Evolutionary conservation across 2,113 vertebrate genomes (phyloP).

Genomic region (Glareola pratincola): DNA sequence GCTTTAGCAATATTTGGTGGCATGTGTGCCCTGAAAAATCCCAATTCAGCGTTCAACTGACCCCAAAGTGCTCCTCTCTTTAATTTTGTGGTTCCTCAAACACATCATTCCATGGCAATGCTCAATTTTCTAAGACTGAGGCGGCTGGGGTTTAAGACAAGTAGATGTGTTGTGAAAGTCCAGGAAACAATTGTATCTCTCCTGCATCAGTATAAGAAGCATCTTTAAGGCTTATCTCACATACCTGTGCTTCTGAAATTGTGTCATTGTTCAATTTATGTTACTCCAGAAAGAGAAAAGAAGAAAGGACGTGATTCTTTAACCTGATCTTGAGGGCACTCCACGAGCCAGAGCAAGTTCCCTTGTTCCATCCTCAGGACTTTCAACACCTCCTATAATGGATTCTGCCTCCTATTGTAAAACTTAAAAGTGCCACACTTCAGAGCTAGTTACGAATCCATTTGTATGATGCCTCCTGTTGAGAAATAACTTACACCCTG

Average conservation of each 20-base stretch:
- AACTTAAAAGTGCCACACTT: background rate
- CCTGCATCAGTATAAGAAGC: background rate
- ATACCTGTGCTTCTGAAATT: background rate
- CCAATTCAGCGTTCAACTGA: background rate
- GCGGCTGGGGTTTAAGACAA: background rate
- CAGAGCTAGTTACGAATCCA: background rate
- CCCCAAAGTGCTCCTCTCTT: background rate
- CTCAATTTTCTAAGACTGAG: background rate
- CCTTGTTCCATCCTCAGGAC: background rate
- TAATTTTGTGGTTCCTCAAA: background rate
- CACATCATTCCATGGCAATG: background rate
- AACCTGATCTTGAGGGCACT: background rate
- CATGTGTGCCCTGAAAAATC: background rate
- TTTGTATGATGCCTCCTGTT: background rate
- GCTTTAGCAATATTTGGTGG: background rate
- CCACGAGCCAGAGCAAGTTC: background rate
- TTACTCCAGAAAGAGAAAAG: background rate
- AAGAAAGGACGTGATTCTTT: background rate
- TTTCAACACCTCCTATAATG: background rate
- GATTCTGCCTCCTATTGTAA: background rate
- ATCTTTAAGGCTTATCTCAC: background rate
- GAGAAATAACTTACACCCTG: background rate
- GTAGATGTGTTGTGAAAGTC: background rate
- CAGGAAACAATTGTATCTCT: background rate
- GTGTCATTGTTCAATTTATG: background rate